phyloP scores from a whole-genome alignment of 1,140 invertebrate species.

The Eciton burchellii region DNA sequence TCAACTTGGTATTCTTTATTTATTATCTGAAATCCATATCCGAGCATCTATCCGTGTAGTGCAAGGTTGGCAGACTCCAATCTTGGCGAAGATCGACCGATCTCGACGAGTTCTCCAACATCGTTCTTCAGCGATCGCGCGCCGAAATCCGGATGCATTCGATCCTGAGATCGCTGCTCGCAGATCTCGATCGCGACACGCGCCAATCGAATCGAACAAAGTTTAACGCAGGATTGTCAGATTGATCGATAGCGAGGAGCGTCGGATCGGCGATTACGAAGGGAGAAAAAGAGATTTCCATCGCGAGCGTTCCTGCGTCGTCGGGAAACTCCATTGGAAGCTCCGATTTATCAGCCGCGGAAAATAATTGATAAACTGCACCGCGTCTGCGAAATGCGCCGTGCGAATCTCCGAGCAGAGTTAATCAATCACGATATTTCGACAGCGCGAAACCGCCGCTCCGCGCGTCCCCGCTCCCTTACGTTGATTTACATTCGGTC shows the following conservation, averaged over 20 bases:
- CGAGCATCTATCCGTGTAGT: too few relatives aligned
- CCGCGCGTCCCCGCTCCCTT: conserved; percentile 17
- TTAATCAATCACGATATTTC: conserved; percentile 62
- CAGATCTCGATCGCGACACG: conserved; percentile 17
- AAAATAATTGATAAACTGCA: conserved; percentile 62
- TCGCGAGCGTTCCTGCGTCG: conserved; percentile 46
- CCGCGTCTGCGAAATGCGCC: conserved; percentile 40
- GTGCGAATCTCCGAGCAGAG: conserved; percentile 43
- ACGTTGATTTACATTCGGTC: conserved; percentile 56
- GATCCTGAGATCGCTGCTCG: not conserved
- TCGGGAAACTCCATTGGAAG: conserved; percentile 51
- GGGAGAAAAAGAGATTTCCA: conserved; percentile 39
- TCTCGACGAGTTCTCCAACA: too few relatives aligned
- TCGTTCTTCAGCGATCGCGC: not conserved
- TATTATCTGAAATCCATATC: too few relatives aligned
- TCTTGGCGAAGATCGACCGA: too few relatives aligned
- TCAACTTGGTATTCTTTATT: too few relatives aligned
- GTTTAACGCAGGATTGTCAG: conserved; percentile 43
- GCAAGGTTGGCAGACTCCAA: too few relatives aligned
- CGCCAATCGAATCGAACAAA: conserved; percentile 36
- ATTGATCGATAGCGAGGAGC: conserved; percentile 39
- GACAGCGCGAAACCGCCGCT: conserved; percentile 43
- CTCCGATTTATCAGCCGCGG: conserved; percentile 52
- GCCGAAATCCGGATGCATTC: not conserved
- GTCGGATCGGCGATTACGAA: conserved; percentile 46